Evolutionary conservation across 2,797 vertebrate genomes (phyloP), one percentile per base, ranked within the genome.

Genomic region (Phoeniculus purpureus): DNA sequence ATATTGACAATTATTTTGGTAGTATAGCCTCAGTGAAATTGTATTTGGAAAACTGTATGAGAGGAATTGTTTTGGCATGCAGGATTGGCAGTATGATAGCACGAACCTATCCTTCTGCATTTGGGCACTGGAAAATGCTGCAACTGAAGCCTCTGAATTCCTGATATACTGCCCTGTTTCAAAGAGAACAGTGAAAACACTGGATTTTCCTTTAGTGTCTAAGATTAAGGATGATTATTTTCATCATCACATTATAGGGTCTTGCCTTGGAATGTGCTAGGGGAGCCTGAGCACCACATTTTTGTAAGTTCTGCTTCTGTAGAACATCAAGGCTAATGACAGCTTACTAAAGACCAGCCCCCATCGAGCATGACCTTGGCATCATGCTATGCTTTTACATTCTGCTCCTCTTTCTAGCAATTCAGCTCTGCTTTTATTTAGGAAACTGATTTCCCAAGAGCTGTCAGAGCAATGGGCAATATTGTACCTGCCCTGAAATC

Each of bases 11-110:
- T 43, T 52, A 43, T 23, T 73, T 70, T 32, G 17, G 12, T 60
- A 80, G 55, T 8, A 58, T 7, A 79, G 12, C 32, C 12, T 66
- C 16, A 23, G 4, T 45, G 19, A 65, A 61, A 76, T 12, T 54
- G 15, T 32, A 59, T 6, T 0, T 0, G 32, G 71, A 65, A 67
- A 59, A 40, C 0, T 26, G 27, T 18, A 40, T n/a, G 32, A 32
- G 26, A 80, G 62, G 59, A 87, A 65, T 12, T 17, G 12, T 55
- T 78, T 37, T 52, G 34, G 74, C 22, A 65, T 0, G 6, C 10
- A 31, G 52, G 31, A 88, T 65, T 90, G 81, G 54, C 58, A 85
- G 31, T 15, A 64, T 15, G 3, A 0, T 22, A 32, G 59, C 1
- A 1, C 19, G 0, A 6, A 59, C 55, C 1, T 0, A 78, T 61